phyloP scores from a whole-genome alignment of 92 coral and sea anemone genomes.

The Ricordea florida region DNA sequence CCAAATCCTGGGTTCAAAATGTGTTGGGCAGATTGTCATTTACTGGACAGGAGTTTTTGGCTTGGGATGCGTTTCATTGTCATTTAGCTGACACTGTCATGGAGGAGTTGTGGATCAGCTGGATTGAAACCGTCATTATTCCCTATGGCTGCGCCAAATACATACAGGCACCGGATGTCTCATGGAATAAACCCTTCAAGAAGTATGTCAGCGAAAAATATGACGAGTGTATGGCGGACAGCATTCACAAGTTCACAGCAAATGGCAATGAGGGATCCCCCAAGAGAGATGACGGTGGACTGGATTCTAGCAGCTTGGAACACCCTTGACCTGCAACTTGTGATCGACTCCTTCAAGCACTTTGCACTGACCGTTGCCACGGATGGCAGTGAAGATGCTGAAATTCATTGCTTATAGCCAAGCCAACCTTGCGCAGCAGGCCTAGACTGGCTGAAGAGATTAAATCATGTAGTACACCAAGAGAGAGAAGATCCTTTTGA shows the following conservation, averaged over 20 bases:
- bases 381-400: too few relatives aligned
- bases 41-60: too few relatives aligned
- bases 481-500: too few relatives aligned
- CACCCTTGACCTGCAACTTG: too few relatives aligned
- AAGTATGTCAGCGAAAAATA: background rate
- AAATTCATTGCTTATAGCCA: too few relatives aligned
- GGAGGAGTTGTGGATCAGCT: background rate
- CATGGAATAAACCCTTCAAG: background rate
- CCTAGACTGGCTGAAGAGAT: constrained; percentile 3
- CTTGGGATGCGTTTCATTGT: background rate
- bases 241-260: background rate
- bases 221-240: background rate
- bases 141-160: background rate
- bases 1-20: background rate
- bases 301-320: too few relatives aligned
- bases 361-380: too few relatives aligned
- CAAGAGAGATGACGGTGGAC: too few relatives aligned
- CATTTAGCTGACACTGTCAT: background rate
- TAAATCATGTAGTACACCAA: background rate
- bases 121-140: background rate
- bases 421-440: constrained; percentile 12
- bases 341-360: too few relatives aligned
- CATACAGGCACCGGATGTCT: background rate
- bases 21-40: background rate
- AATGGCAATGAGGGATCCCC: too few relatives aligned